Evolutionary conservation across 2,888 invertebrate genomes (phyloP).

Genomic region (Aphrophora alni): DNA sequence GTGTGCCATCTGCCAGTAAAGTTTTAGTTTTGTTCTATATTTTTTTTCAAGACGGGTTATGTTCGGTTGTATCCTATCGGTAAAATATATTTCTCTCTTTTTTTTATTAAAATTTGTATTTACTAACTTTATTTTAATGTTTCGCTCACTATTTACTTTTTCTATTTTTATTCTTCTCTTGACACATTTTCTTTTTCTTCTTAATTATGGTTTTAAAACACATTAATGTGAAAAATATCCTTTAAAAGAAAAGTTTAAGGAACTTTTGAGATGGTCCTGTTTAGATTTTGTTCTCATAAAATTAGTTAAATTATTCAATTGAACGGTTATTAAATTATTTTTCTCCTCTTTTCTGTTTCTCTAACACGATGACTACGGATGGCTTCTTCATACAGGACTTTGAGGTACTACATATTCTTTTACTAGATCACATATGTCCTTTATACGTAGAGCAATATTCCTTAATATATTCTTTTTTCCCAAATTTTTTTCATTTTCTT

Average conservation of each 20-base stretch:
- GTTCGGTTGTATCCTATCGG: constrained; percentile 9
- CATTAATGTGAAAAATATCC: constrained; percentile 24
- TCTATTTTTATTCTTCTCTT: constrained; percentile 47
- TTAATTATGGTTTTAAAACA: constrained; percentile 30
- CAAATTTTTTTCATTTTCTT: constrained; percentile 35
- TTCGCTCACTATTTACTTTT: constrained; percentile 39
- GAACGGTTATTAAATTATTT: constrained; percentile 42
- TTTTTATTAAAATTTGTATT: constrained; percentile 42
- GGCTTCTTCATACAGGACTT: constrained; percentile 76
- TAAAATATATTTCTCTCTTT: constrained; percentile 34
- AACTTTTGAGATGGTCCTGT: constrained; percentile 63
- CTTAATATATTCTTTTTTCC: constrained; percentile 21
- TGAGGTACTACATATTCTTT: constrained; percentile 71
- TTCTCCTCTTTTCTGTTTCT: constrained; percentile 61
- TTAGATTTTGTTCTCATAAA: not conserved
- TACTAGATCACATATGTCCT: constrained; percentile 46
- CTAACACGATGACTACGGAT: constrained; percentile 42
- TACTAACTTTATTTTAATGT: constrained; percentile 36
- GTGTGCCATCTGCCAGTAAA: constrained; percentile 2
- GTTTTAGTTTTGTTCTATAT: constrained; percentile 4
- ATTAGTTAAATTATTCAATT: constrained; percentile 14
- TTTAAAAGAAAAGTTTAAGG: constrained; percentile 53
- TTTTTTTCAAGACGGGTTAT: constrained; percentile 18
- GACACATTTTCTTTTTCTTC: constrained; percentile 12
- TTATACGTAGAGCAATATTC: constrained; percentile 46